Base-by-base conservation (phyloP, 2,797 vertebrate genomes). In the Melanotaenia maccullochi region DNA sequence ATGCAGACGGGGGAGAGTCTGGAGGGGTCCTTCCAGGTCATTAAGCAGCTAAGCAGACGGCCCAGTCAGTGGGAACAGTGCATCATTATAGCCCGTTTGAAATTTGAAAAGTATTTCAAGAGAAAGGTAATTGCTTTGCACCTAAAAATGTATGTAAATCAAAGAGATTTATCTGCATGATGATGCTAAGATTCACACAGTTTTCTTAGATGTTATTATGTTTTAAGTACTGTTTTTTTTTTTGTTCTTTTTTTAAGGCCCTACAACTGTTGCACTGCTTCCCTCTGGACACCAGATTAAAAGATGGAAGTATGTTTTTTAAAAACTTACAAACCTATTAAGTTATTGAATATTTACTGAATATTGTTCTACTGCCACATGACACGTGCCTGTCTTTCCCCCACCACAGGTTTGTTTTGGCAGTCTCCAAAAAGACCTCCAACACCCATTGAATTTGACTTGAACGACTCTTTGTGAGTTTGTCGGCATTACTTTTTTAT, bases 31-130 rank as follows among this genome's bases (percentile, higher is more conserved):
- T 99, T 99, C 92, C 97, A 99, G 90, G 98, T 97, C 85, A 95
- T 98, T 81, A 99, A 98, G 84, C 93, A 96, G 81, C 94, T 99
- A 33, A 97, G 95, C 88, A 95, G 95, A 91, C 95, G 97, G 90
- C 98, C 98, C 2, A 94, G 93, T 78, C 95, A 81, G 54, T 99
- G 97, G 98, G 90, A 92, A 54, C 96, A 98, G 1, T 99, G 98
- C 87, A 86, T 99, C 59, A 63, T 94, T 60, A 75, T 97, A 60
- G 97, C 96, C 80, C 96, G 97, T 91, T 87, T 96, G 77, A 99
- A 99, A 86, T 99, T 99, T 86, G 97, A 99, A 84, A 99, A 99
- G 78, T 99, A 99, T 90, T 99, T 99, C 89, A 98, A 96, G 85
- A 97, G 95, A 93, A 99, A 99, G 97, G 98, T 99, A 91, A 82